Base-by-base conservation (phyloP, 1,140 invertebrate species). In the Aphidius gifuensis region DNA sequence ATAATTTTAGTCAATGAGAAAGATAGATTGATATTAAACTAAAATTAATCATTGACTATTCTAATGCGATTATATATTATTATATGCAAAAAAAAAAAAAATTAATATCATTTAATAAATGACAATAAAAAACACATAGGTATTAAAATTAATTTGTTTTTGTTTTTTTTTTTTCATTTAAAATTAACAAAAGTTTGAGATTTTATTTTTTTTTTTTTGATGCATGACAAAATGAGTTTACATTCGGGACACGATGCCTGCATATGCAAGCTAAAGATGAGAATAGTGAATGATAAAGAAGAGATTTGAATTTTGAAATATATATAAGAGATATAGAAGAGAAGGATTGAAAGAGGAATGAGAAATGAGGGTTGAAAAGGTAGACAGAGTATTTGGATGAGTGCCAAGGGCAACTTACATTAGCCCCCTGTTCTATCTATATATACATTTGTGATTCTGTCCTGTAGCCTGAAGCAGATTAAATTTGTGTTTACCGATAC, bases 381-480 rank as follows among this genome's bases (percentile, higher is more conserved):
- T 40, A 68, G 23, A 66, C 66, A 68, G 66, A 61, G 57, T 64
- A 71, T 53, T 74, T 75, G 74, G 74, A 72, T 43, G 49, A 16
- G 7, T 16, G 71, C 74, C 74, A 75, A 74, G 71, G 71, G 71
- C 69, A 74, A 74, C 70, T 73, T 74, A 71, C 69, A 74, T 75
- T 75, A 72, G 67, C 72, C 60, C 71, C 73, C 70, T 51, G 72
- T 74, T 73, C 71, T 68, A 74, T 67, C 68, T 74, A 50, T 73
- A 72, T 71, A 71, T 68, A 71, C 69, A 71, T 71, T 55, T 40
- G 9, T n/a, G 43, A 44, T 11, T 38, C 40, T 9, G 23, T 39
- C 23, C 23, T 11, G 23, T 32, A 32, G 23, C 11, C 6, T 9
- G 5, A 66, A 69, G 63, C 65, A 65, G 65, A 69, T 69, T 69